Evolutionary conservation across 2,113 vertebrate genomes (phyloP).

Genomic region (Pelobates fuscus): DNA sequence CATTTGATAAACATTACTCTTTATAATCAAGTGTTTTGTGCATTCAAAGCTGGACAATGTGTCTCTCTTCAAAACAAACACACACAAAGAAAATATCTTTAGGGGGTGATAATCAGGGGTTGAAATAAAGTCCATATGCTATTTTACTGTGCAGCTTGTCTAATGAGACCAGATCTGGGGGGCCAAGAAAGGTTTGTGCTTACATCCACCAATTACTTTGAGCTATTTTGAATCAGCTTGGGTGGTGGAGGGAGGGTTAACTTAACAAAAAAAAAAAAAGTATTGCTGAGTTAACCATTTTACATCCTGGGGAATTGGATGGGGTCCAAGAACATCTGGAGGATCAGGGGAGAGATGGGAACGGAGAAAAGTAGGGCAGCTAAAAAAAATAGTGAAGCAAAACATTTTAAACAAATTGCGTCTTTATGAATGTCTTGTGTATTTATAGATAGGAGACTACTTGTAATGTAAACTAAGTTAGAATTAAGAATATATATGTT

Average conservation of each 20-base stretch:
- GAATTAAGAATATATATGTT: too few relatives aligned
- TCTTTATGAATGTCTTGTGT: too few relatives aligned
- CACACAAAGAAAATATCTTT: constrained; percentile 34
- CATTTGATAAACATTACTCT: neutral
- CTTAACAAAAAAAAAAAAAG: constrained; percentile 19
- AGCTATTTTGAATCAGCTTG: neutral
- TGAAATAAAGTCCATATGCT: constrained; percentile 48
- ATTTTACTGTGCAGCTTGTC: constrained; percentile 48
- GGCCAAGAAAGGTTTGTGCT: constrained; percentile 46
- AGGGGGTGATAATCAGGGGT: constrained; percentile 30
- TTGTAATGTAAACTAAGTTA: too few relatives aligned
- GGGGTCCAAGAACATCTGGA: constrained; percentile 37
- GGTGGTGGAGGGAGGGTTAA: neutral
- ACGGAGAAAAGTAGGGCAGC: constrained; percentile 23
- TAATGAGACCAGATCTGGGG: constrained; percentile 45
- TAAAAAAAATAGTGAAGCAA: too few relatives aligned
- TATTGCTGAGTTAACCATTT: constrained; percentile 44
- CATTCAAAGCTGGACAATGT: constrained; percentile 36
- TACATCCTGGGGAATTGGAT: constrained; percentile 26
- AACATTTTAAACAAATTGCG: too few relatives aligned
- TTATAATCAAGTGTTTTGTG: constrained; percentile 40
- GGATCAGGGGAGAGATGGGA: constrained; percentile 19
- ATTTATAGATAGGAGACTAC: too few relatives aligned
- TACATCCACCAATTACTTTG: constrained; percentile 37
- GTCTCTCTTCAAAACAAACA: constrained; percentile 49